Conservation (phyloP, 2,797 vertebrate genomes). For the Rhinogobio ventralis region DNA sequence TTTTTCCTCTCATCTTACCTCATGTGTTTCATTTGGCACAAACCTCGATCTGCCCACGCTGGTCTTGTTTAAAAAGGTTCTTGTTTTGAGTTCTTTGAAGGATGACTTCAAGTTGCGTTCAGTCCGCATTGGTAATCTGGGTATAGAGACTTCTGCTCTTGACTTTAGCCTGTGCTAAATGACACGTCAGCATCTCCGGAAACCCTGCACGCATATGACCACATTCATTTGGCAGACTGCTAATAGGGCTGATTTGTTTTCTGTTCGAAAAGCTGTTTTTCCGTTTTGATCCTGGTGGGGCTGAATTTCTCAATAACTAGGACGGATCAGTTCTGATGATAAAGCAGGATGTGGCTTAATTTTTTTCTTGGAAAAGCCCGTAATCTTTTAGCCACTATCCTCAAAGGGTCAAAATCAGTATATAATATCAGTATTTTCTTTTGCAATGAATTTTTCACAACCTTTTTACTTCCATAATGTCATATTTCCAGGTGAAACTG, state of each 20-base stretch:
- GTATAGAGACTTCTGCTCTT: slow-evolving; percentile 32
- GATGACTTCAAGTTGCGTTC: background rate
- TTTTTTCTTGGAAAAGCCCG: background rate
- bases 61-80: slow-evolving; percentile 7
- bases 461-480: slow-evolving; percentile 2
- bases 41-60: background rate
- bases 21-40: slow-evolving; percentile 37
- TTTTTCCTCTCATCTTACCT: slow-evolving; percentile 14
- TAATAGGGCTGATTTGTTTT: slow-evolving; percentile 25
- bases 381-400: background rate
- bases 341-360: slow-evolving; percentile 9
- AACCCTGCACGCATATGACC: background rate
- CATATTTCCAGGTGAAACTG: background rate
- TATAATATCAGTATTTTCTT: background rate
- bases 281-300: background rate
- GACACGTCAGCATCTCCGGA: background rate
- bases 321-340: slow-evolving; percentile 6
- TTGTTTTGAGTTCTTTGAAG: slow-evolving; percentile 15
- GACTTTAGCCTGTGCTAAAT: slow-evolving; percentile 1
- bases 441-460: background rate
- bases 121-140: background rate
- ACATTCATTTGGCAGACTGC: background rate
- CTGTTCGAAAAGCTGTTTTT: slow-evolving; percentile 22
- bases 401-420: background rate
- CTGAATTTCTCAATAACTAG: slow-evolving; percentile 23